Percentiles rank a stretch among this genome's conserved stretches.
Conservation (phyloP, 2,888 invertebrate genomes). For the Drosophila recens region DNA sequence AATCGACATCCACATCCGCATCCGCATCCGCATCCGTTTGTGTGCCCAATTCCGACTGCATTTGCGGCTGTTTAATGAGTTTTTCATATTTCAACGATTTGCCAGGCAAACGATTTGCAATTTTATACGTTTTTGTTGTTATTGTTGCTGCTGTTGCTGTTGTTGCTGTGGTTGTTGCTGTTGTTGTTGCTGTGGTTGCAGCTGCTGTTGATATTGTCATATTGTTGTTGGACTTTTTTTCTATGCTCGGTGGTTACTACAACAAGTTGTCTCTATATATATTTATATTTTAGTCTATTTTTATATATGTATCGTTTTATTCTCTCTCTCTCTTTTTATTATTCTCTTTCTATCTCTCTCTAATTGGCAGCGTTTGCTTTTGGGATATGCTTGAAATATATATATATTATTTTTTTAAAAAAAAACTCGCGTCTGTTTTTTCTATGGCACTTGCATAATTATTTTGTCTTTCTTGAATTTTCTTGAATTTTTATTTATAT, state of each 20-base stretch:
- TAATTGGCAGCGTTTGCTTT: conserved; percentile 69
- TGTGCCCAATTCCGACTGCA: conserved; percentile 49
- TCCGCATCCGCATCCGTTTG: conserved; percentile 59
- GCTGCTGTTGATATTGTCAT: conserved; percentile 74
- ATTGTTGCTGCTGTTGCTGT: conserved; percentile 24
- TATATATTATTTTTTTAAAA: conserved; percentile 9
- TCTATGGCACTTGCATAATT: conserved; percentile 59
- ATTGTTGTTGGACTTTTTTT: conserved; percentile 47
- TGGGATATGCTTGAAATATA: conserved; percentile 57
- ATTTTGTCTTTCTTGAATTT: conserved; percentile 28
- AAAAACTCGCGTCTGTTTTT: conserved; percentile 14
- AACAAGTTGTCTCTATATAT: conserved; percentile 37
- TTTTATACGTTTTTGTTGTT: conserved; percentile 18
- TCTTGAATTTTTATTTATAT: conserved; percentile 13
- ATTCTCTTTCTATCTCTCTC: conserved; percentile 8
- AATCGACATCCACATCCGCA: conserved; percentile 16
- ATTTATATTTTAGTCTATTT: conserved; percentile 12
- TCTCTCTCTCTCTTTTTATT: conserved; percentile 1
- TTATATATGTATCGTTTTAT: conserved; percentile 34
- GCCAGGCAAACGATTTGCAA: conserved; percentile 68
- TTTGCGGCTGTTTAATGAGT: conserved; percentile 76
- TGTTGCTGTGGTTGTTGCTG: conserved; percentile 19
- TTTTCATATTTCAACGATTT: conserved; percentile 82
- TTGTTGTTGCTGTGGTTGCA: conserved; percentile 15
- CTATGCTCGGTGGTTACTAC: conserved; percentile 60